Base-by-base conservation (phyloP, 2,888 invertebrate genomes). In the Euplexia lucipara region DNA sequence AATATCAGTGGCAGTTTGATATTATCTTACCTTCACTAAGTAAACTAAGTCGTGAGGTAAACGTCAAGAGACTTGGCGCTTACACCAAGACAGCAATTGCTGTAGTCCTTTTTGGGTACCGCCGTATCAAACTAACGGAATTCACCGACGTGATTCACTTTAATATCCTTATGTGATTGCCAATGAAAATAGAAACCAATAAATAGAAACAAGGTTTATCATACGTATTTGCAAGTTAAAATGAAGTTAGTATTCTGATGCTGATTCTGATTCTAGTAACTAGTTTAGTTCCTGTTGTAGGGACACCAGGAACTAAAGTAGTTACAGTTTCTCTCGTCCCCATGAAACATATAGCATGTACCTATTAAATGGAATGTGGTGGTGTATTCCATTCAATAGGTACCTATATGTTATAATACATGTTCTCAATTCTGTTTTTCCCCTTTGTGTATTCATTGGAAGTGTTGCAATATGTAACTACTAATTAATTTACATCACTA, bases 21-120 rank as follows among this genome's bases (percentile, higher is more conserved):
- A 32, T 35, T 53, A 71, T 75, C 62, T 47, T 66, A 34, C 49
- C 63, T 69, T 70, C 66, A 53, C 60, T 61, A 58, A 80, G 75
- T 72, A 70, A 70, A 62, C 54, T 63, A 69, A 57, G 67, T 83
- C 83, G 80, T 86, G 83, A 83, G 76, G 64, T 56, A 71, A 84
- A 83, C 77, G 81, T 74, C 78, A 79, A 70, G 75, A 75, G 54
- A 83, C 79, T 78, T 79, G 75, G 81, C 79, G 75, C 70, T 69
- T 70, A 68, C 79, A 85, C 76, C 44, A 86, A 86, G 87, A 87
- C 82, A 75, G 79, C 82, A 82, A 82, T 69, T 39, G 57, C 51
- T 53, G 51, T 32, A 75, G 61, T 75, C 79, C 63, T 72, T 83
- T 83, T 83, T 69, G 70, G 77, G 77, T 78, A 77, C 78, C 54